phyloP scores from a whole-genome alignment of 2,888 invertebrate species.

The Ophion obscuratus region DNA sequence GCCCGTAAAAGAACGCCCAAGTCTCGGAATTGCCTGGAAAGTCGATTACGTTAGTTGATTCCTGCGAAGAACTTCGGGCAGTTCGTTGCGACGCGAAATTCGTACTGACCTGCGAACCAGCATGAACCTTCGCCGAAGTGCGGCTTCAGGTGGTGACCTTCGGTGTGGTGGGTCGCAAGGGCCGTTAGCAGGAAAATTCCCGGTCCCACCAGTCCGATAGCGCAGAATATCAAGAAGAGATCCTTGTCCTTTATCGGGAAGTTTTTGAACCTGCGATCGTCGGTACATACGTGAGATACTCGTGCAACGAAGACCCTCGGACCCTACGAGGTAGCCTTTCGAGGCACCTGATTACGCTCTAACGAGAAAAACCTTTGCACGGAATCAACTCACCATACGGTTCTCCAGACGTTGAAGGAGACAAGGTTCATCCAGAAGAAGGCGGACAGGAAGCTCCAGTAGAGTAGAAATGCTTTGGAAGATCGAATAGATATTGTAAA shows the following conservation, averaged over 20 bases:
- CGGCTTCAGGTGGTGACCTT: conserved; percentile 86
- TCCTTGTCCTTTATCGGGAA: conserved; percentile 85
- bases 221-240: conserved; percentile 86
- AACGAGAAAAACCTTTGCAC: not conserved
- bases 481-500: not conserved
- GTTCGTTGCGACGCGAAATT: too few relatives aligned
- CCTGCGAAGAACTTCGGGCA: not conserved
- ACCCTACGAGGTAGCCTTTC: conserved; percentile 13
- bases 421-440: conserved; percentile 91
- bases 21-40: conserved; percentile 85
- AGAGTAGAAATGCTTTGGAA: conserved; percentile 85
- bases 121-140: conserved; percentile 86
- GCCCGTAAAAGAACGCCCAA: conserved; percentile 89
- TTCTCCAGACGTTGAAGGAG: conserved; percentile 88
- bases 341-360: not conserved
- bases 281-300: not conserved
- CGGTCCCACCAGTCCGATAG: conserved; percentile 87
- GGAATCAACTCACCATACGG: conserved; percentile 87
- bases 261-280: conserved; percentile 76
- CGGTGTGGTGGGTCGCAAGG: conserved; percentile 85
- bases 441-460: conserved; percentile 88
- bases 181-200: conserved; percentile 85
- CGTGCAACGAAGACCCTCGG: not conserved
- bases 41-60: not conserved
- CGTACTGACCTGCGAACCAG: conserved; percentile 88